Base-by-base conservation (phyloP, 2,888 invertebrate species). In the Dendrolimus houi region DNA sequence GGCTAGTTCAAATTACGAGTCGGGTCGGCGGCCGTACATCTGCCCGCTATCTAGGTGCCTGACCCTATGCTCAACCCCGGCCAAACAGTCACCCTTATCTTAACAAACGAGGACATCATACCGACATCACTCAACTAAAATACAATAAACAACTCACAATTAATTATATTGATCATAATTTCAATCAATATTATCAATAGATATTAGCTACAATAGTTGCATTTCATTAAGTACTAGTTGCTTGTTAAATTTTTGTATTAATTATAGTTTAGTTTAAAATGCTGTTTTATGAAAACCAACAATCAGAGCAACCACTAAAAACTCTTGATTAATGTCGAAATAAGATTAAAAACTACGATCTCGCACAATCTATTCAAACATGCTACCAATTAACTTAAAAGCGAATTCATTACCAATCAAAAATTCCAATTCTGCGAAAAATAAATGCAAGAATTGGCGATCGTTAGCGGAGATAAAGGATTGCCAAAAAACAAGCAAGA, bases 401-500 rank as follows among this genome's bases (percentile, higher is more conserved):
- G 59, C 62, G 65, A 72, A 70, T 77, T 75, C 75, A 79, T 78
- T 75, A 77, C 72, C 75, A 72, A 85, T 83, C 77, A 80, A 75
- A 66, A 72, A 74, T 75, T 82, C 85, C 81, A 83, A 86, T 70
- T 74, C 76, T 85, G 79, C 78, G 81, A 81, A 84, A 84, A 80
- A 84, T 85, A 85, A 87, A 83, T 85, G 84, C 83, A 83, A 69
- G 69, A 76, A 72, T 68, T 73, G 65, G 66, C 77, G 88, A 90
- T 88, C 85, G 87, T 87, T 87, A 83, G 73, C 78, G 66, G 69
- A 81, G 88, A 88, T 89, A 89, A 87, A 87, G 79, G 83, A 85
- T 87, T 85, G 87, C 86, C 84, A 86, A 89, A 90, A 83, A 86
- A 76, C 67, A 81, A 87, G 81, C 84, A 90, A 89, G 87, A 85